Conservation (phyloP, 1,140 invertebrate species). For the Musca domestica region DNA sequence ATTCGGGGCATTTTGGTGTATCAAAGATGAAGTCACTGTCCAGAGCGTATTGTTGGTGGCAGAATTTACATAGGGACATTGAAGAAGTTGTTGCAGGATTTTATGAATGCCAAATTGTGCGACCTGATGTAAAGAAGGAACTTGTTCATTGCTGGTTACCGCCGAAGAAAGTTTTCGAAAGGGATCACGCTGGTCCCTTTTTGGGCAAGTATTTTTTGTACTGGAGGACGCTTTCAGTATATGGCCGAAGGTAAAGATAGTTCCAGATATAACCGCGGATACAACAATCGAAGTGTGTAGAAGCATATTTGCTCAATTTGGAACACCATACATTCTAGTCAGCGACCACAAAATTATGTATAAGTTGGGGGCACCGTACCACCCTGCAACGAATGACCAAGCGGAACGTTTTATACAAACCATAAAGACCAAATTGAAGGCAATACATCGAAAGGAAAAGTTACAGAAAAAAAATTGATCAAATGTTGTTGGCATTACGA, state of each 20-base stretch:
- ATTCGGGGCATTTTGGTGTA: constrained; percentile 43
- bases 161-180: constrained; percentile 42
- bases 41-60: constrained; percentile 52
- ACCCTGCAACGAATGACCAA: constrained; percentile 26
- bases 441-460: not conserved
- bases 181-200: constrained; percentile 29
- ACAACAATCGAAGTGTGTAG: constrained; percentile 20
- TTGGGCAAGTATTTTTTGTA: constrained; percentile 38
- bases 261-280: constrained; percentile 23
- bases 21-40: constrained; percentile 55
- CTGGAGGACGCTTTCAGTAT: constrained; percentile 51
- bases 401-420: constrained; percentile 24
- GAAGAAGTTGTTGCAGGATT: constrained; percentile 28
- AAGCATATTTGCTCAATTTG: constrained; percentile 23
- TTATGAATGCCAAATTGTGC: constrained; percentile 32
- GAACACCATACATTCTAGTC: constrained; percentile 22
- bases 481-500: constrained; percentile 25
- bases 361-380: constrained; percentile 21
- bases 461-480: constrained; percentile 4
- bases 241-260: constrained; percentile 43
- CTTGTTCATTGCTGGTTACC: constrained; percentile 37
- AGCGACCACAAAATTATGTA: constrained; percentile 34
- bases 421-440: constrained; percentile 1
- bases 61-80: constrained; percentile 52
- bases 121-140: constrained; percentile 20